Evolutionary conservation across 2,113 vertebrate species (phyloP).

Genomic region (Paramisgurnus dabryanus): DNA sequence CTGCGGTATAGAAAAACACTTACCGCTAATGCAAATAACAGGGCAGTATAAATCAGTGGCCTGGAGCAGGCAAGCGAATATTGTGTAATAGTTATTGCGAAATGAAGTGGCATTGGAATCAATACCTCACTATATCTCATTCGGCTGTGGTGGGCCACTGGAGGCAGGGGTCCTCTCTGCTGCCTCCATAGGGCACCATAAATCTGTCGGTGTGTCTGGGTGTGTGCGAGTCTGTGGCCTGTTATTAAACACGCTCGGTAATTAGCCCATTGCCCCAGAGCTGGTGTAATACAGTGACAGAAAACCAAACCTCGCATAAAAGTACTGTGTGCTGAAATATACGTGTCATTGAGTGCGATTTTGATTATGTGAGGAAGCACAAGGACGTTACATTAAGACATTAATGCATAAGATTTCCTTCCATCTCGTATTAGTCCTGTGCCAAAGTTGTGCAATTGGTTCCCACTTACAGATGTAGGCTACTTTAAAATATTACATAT

Average conservation of each 20-base stretch:
- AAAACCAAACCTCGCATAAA: background rate
- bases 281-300: conserved; percentile 39
- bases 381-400: background rate
- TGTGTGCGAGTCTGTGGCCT: conserved; percentile 24
- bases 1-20: conserved; percentile 78
- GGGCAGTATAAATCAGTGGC: conserved; percentile 78
- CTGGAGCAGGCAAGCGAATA: conserved; percentile 73
- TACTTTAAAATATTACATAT: too few relatives aligned
- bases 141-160: conserved; percentile 95
- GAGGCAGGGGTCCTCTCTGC: conserved; percentile 87
- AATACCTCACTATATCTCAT: conserved; percentile 97
- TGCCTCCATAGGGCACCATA: conserved; percentile 92
- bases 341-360: background rate
- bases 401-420: too few relatives aligned
- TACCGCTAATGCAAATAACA: conserved; percentile 82
- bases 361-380: too few relatives aligned
- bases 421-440: too few relatives aligned
- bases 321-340: background rate
- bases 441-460: too few relatives aligned
- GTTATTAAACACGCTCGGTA: conserved; percentile 89
- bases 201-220: conserved; percentile 87
- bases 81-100: conserved; percentile 96
- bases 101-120: conserved; percentile 97
- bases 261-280: conserved; percentile 80
- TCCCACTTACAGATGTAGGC: too few relatives aligned